Evolutionary conservation across 2,113 vertebrate genomes (phyloP), one percentile per base, ranked within the genome.

Genomic region (Misgurnus anguillicaudatus): DNA sequence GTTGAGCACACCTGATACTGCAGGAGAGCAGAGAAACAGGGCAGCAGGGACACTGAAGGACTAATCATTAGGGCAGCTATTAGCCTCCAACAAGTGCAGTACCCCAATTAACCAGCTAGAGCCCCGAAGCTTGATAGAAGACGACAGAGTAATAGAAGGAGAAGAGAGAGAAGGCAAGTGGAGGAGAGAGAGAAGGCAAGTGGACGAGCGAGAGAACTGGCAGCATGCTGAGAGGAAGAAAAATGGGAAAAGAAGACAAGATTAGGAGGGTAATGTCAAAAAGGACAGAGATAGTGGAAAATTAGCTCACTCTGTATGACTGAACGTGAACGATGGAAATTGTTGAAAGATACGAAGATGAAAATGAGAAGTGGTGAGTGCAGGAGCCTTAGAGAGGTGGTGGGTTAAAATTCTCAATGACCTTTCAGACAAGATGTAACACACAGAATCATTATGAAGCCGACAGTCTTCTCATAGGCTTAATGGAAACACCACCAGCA

Each of bases 21-120:
- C 45, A 70, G 48, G 57, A 38, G 19, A 38, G 16, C 72, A 69
- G 14, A 58, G 16, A n/a, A 71, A 17, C 16, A 17, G 47, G 31
- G 10, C 38, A 14, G 31, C 51, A 10, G 70, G 58, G 66, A 62
- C 60, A 62, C 60, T 24, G 19, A 53, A 65, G 75, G 62, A 63
- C 61, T 70, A 78, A 78, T 82, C 75, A 82, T 63, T 38, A 36
- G 48, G 47, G 66, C 60, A 39, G 58, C 64, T 58, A 75, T 77
- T 51, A 72, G 78, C 39, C 73, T 55, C 47, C 61, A 83, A 80
- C 78, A 77, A 72, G 75, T 80, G n/a, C 51, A 78, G 62, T 36
- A 45, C 62, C 65, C 63, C 67, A 81, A 78, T 78, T 64, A 81
- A 65, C 65, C 36, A 77, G 42, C 47, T 47, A 42, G 14, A 53